phyloP scores from a whole-genome alignment of 2,888 invertebrate genomes.

The Podabrus alpinus region DNA sequence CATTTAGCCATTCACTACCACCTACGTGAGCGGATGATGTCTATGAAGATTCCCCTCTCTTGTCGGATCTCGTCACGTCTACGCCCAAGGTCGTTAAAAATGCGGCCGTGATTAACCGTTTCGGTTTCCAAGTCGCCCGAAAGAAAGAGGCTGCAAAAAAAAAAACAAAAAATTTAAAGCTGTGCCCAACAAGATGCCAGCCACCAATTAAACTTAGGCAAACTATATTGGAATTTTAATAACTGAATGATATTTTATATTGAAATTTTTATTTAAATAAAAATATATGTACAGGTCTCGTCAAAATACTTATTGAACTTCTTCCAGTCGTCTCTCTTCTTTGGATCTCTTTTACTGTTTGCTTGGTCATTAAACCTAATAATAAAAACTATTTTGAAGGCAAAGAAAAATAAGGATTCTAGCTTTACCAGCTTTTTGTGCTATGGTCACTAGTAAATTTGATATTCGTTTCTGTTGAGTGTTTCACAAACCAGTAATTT shows the following conservation, averaged over 20 bases:
- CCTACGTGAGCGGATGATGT: too few species aligned
- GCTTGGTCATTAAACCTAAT: constrained; percentile 76
- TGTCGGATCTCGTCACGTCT: neutral
- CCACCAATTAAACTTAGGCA: constrained; percentile 33
- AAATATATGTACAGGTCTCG: constrained; percentile 63
- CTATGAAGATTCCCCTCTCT: too few species aligned
- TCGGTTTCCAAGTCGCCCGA: constrained; percentile 38
- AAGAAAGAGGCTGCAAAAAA: constrained; percentile 3
- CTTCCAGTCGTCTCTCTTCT: constrained; percentile 67
- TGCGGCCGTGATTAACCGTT: constrained; percentile 23
- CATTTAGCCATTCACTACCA: too few species aligned
- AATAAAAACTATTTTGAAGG: constrained; percentile 17
- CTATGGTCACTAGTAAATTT: constrained; percentile 80
- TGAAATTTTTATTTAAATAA: too few species aligned
- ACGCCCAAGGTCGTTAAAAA: neutral
- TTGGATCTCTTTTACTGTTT: constrained; percentile 71
- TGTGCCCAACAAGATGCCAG: constrained; percentile 38
- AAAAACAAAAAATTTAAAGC: constrained; percentile 39
- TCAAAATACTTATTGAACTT: constrained; percentile 85
- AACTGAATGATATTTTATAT: too few species aligned
- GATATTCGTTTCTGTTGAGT: constrained; percentile 78
- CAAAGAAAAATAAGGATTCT: neutral
- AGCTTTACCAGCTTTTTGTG: constrained; percentile 80
- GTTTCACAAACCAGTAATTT: constrained; percentile 78
- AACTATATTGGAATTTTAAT: too few species aligned